Conservation (phyloP, 30 jellyfish, hydroid and myxozoan species). For the Aurelia coerulea region DNA sequence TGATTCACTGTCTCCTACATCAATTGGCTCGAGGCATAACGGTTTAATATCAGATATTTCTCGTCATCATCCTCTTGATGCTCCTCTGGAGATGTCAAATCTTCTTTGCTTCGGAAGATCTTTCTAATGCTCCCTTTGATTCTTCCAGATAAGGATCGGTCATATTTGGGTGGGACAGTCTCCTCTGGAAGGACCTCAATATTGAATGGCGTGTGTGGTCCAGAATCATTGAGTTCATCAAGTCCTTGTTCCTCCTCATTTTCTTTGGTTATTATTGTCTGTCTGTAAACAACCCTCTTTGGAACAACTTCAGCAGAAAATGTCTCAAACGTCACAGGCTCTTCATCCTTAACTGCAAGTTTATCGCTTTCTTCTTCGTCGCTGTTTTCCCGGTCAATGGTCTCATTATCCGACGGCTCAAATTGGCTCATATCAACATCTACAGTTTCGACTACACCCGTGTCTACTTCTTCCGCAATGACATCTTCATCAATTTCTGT, state of each 20-base stretch:
- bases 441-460: neutral
- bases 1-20: neutral
- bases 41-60: neutral
- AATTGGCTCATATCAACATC: neutral
- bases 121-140: neutral
- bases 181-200: slow-evolving; percentile 1
- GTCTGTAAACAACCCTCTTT: slow-evolving; percentile 12
- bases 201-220: neutral
- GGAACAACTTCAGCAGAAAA: neutral
- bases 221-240: neutral
- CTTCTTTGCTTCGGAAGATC: neutral
- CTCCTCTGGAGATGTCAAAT: neutral
- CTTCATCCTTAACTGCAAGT: neutral
- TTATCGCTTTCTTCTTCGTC: neutral
- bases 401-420: too few species aligned
- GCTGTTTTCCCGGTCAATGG: neutral
- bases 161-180: neutral
- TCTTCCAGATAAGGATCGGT: slow-evolving; percentile 5
- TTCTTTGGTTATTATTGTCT: neutral
- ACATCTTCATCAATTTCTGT: slow-evolving; percentile 1
- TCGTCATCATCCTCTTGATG: neutral
- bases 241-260: neutral
- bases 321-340: neutral
- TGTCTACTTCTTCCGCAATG: neutral
- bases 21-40: neutral